Evolutionary conservation across 2,113 vertebrate species (phyloP), one percentile per base, ranked within the genome.

Genomic region (Mungos mungo): DNA sequence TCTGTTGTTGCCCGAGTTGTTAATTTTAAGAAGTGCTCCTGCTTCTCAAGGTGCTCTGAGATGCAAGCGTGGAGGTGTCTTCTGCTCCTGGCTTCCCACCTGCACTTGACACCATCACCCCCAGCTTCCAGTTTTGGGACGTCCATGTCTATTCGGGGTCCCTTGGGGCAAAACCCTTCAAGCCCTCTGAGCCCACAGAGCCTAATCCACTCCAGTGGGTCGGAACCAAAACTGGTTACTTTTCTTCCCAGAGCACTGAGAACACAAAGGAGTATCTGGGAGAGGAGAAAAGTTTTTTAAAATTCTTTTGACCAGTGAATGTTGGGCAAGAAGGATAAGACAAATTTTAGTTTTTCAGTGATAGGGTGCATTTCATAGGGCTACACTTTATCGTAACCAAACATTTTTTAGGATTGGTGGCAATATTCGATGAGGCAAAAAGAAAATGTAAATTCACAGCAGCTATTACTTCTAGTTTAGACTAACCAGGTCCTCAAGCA

Each of bases 311-410:
- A 47, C 47, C 16, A 38, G 12, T 72, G n/a, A 57, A 27, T 76
- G 91, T 84, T 85, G 57, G 41, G 35, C 54, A 90, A 94, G 84
- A 94, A 45, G 88, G 13, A 60, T 35, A 87, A 84, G 47, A 79
- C 21, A 71, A 4, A 50, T 65, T 54, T 71, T 57, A 52, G 31
- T 88, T 74, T 93, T 65, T 88, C 41, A 79, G 13, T 25, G n/a
- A 35, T 7, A 54, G 0, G 0, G 60, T 50, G 5, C 57, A 3
- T 96, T 94, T 71, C 18, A 21, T 38, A 72, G 88, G 68, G 47
- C 33, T 57, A 7, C 27, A 23, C 2, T 80, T 95, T 71, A 45
- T 90, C 77, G 60, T 76, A 47, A n/a, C 66, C 7, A 33, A 33
- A 50, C 0, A 0, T 31, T 45, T 84, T 41, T 92, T 90, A 76